A percentile compares a stretch with the other conserved stretches of the same genome.
phyloP scores from a whole-genome alignment of 2,888 invertebrate genomes.

The Branchipolynoe longqiensis region DNA sequence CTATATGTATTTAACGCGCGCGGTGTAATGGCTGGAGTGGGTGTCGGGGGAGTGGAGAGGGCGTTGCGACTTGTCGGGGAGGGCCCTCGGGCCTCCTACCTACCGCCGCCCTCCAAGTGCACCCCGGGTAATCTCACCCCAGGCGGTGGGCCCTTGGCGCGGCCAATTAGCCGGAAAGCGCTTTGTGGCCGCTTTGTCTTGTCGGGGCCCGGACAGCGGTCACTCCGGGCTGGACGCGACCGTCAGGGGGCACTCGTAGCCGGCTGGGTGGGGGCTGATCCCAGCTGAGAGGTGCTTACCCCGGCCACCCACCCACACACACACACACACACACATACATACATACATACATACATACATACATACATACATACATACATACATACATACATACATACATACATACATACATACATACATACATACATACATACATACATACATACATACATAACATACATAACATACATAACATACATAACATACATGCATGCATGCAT shows the following conservation, averaged over 20 bases:
- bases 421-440: no score
- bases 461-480: no score
- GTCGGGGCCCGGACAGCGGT: conserved; percentile 11
- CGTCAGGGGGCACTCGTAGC: conserved; percentile 36
- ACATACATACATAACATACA: no score
- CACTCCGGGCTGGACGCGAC: conserved; percentile 29
- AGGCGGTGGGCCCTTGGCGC: neutral
- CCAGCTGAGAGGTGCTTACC: conserved; percentile 11
- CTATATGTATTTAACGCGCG: neutral
- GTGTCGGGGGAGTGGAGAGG: neutral
- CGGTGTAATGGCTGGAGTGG: conserved; percentile 50
- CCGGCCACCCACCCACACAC: no score
- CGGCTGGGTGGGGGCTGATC: no score
- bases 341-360: no score
- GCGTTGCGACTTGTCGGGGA: neutral
- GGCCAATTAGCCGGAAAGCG: conserved; percentile 36
- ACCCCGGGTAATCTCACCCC: no score
- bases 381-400: no score
- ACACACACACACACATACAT: no score
- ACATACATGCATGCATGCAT: no score
- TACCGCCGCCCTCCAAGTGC: conserved; percentile 18
- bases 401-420: no score
- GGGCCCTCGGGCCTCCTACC: conserved; percentile 31
- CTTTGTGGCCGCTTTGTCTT: conserved; percentile 34
- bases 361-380: no score